phyloP scores from a whole-genome alignment of 2,888 invertebrate species.

The Tinea pellionella region DNA sequence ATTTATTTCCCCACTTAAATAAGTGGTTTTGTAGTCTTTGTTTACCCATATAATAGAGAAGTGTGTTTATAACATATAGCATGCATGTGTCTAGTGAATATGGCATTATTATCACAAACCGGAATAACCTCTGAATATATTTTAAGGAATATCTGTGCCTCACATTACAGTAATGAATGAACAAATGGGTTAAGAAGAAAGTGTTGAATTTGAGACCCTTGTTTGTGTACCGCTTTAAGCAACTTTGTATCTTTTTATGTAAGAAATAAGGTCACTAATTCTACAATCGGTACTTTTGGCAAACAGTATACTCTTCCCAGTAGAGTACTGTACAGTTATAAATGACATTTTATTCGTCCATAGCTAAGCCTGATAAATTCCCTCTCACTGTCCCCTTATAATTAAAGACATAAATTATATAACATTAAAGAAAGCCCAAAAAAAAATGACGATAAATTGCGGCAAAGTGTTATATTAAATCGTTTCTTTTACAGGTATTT shows the following conservation, averaged over 20 bases:
- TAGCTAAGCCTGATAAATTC: constrained; percentile 10
- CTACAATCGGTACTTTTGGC: background rate
- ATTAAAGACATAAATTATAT: constrained; percentile 14
- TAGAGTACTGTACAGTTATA: background rate
- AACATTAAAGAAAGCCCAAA: constrained; percentile 10
- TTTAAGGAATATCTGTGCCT: background rate
- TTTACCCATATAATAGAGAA: too few species aligned
- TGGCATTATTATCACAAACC: background rate
- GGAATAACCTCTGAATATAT: background rate
- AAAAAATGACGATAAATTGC: constrained; percentile 12
- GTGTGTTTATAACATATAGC: too few species aligned
- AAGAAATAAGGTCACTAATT: background rate
- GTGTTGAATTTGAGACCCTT: constrained; percentile 3
- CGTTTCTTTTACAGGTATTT: background rate
- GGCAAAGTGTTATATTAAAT: constrained; percentile 12
- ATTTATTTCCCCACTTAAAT: too few species aligned
- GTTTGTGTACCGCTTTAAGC: background rate
- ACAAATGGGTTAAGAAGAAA: constrained; percentile 8
- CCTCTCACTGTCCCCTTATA: constrained; percentile 12
- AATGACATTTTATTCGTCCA: constrained; percentile 13
- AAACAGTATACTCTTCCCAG: background rate
- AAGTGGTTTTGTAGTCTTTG: too few species aligned
- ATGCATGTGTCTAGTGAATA: too few species aligned
- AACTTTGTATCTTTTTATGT: background rate
- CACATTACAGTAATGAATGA: constrained; percentile 6